These are phyloP conservation scores for Apteryx owenii DNA, from an alignment of 2,113 vertebrate genomes.

Conservation along the genomic window DNA sequence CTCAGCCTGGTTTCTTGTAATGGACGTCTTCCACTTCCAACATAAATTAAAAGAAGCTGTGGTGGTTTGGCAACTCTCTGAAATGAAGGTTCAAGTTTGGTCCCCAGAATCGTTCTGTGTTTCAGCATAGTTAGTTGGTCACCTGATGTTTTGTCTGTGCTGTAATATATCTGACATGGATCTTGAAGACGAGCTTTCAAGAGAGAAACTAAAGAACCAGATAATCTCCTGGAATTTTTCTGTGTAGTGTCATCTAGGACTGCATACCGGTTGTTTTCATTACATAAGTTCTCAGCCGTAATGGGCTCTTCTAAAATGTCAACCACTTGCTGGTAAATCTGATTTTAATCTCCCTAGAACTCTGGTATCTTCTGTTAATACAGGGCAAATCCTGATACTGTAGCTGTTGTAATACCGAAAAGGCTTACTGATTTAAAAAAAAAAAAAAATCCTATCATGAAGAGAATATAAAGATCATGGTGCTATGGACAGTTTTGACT, in stretches of 20 bases:
- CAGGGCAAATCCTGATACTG: background rate
- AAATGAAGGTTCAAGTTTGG: background rate
- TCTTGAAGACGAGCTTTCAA: background rate
- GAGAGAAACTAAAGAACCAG: background rate
- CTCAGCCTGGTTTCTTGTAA: background rate
- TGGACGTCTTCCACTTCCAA: background rate
- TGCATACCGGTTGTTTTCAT: background rate
- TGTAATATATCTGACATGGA: background rate
- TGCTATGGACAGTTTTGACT: fast-evolving
- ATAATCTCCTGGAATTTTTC: background rate
- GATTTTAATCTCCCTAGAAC: background rate
- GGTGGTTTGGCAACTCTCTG: background rate
- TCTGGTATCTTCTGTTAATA: background rate
- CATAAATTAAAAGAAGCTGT: background rate
- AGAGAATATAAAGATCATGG: background rate
- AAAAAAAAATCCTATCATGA: background rate
- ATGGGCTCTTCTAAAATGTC: background rate
- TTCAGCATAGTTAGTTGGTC: background rate
- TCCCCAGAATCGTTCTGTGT: background rate
- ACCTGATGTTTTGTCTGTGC: background rate
- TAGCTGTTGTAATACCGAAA: background rate
- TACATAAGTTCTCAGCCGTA: background rate
- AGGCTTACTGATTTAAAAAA: background rate
- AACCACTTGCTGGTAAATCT: background rate
- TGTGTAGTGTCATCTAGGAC: background rate